These are phyloP conservation scores for Arothron firmamentum DNA, from an alignment of 2,113 vertebrate genomes.

Conservation along the genomic window DNA sequence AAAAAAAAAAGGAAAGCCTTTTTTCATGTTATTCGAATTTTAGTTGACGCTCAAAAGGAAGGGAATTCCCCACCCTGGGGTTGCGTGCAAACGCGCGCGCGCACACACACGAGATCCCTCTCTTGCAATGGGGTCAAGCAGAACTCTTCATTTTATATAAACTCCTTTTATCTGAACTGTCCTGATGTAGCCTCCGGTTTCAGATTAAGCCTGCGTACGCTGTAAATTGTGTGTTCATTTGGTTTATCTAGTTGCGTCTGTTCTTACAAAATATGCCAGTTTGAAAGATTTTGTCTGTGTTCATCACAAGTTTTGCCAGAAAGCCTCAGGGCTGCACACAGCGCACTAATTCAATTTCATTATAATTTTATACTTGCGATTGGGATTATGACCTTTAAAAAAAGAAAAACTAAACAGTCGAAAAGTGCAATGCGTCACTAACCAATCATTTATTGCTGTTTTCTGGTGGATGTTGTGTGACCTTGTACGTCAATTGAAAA, in stretches of 20 bases:
- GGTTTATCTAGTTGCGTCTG: not conserved
- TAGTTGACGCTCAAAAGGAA: not conserved
- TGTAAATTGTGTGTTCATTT: not conserved
- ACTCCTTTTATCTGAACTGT: not conserved
- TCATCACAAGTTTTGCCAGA: not conserved
- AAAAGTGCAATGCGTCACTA: too few species aligned
- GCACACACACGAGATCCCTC: slow-evolving; percentile 2
- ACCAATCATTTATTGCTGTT: too few species aligned
- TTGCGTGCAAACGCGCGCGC: slow-evolving; percentile 5
- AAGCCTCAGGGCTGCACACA: not conserved
- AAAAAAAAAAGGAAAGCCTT: too few species aligned
- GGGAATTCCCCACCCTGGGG: not conserved
- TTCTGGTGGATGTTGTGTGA: too few species aligned
- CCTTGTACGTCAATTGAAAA: too few species aligned
- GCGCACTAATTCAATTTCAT: too few species aligned
- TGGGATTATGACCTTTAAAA: too few species aligned
- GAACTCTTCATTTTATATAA: slow-evolving; percentile 12
- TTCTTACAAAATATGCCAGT: not conserved
- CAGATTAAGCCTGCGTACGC: not conserved
- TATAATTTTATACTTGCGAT: too few species aligned
- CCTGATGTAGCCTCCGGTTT: slow-evolving; percentile 12
- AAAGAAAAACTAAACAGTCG: too few species aligned
- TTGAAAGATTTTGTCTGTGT: not conserved
- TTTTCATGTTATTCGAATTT: not conserved
- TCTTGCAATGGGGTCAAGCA: not conserved